Evolutionary conservation across 2,113 vertebrate genomes (phyloP).

Genomic region (Budorcas taxicolor): DNA sequence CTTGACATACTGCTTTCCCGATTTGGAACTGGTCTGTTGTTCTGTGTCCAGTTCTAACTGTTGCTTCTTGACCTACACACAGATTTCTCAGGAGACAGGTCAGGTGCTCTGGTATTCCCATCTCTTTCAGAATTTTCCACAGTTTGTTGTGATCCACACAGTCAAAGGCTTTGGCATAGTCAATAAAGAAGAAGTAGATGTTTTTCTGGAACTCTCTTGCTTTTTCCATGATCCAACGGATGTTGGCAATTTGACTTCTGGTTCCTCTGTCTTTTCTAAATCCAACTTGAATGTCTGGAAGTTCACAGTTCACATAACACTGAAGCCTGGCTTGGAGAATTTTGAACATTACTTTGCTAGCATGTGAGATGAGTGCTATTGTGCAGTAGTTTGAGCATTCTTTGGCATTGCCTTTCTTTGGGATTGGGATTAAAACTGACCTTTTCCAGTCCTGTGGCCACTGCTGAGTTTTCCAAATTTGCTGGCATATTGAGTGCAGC

Average conservation of each 20-base stretch:
- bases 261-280: background rate
- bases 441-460: background rate
- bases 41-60: background rate
- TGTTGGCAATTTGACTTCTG: background rate
- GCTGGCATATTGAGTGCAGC: background rate
- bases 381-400: background rate
- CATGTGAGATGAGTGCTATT: background rate
- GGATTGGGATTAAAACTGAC: background rate
- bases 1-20: rapidly evolving
- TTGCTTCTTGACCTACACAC: background rate
- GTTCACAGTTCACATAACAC: background rate
- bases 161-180: background rate
- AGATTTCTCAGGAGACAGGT: background rate
- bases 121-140: background rate
- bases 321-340: background rate
- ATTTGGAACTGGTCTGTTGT: background rate
- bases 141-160: background rate
- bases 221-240: rapidly evolving
- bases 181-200: background rate
- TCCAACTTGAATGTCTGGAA: background rate
- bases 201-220: background rate
- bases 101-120: background rate
- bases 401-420: background rate
- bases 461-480: background rate
- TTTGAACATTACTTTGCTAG: background rate